Base-by-base conservation (phyloP, 2,888 invertebrate genomes). In the Zygogramma bicolorata region DNA sequence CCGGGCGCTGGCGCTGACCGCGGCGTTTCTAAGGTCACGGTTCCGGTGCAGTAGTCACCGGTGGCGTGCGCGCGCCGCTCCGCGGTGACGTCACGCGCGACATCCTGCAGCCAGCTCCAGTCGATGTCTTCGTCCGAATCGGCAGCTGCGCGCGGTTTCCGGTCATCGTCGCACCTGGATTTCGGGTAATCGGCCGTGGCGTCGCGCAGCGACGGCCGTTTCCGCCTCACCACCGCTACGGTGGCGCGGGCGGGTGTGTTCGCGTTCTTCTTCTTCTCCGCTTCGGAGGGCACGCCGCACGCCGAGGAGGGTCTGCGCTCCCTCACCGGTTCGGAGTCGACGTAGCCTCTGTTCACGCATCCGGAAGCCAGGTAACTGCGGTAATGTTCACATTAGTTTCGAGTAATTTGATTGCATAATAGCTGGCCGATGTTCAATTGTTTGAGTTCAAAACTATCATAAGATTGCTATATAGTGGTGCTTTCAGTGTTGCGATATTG, bases 101-200 rank as follows among this genome's bases (percentile, higher is more conserved):
- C 80, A 61, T 84, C 84, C 79, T 83, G 82, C 78, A 86, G 71
- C 85, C 85, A 85, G 76, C 84, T 84, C 84, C 84, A 85, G 79
- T 85, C 86, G 71, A 85, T 84, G 70, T 83, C 82, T 68, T 84
- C 85, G 73, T 83, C 82, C 40, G 80, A 81, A 27, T 81, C 80
- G 49, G 70, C 82, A 79, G 75, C 77, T 79, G 80, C 59, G 25
- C 75, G 81, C 81, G 82, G 82, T 61, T 77, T 83, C 81, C 83
- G 81, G 77, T 74, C 70, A 60, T 71, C 63, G 80, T 76, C 70
- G 79, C 81, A 80, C 78, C 79, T 81, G 75, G 79, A 60, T 40
- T 27, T 31, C 1, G n/a, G 7, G 49, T 27, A 18, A 46, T 65
- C 49, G 53, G 38, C 46, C 34, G 49, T 60, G 61, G 59, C 63